phyloP scores from a whole-genome alignment of 2,113 vertebrate species.

The Hiodon tergisus region DNA sequence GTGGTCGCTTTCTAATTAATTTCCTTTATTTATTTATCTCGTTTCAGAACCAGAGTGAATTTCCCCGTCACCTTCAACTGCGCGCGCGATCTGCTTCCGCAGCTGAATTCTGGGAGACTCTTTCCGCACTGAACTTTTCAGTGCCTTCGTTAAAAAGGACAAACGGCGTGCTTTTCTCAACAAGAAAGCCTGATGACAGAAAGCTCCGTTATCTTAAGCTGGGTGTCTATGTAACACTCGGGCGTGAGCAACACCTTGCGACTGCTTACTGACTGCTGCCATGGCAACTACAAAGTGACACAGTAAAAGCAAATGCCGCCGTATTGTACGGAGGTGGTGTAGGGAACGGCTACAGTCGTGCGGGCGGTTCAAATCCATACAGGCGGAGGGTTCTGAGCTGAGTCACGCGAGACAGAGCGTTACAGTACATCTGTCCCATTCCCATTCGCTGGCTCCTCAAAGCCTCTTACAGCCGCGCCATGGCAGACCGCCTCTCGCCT shows the following conservation, averaged over 20 bases:
- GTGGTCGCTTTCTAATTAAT: conserved; percentile 41
- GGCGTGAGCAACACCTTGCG: neutral
- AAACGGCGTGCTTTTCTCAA: too few relatives aligned
- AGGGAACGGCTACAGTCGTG: neutral
- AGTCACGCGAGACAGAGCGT: conserved; percentile 18
- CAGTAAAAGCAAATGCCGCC: neutral
- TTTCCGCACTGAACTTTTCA: too few relatives aligned
- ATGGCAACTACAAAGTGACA: conserved; percentile 10
- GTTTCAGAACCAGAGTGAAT: neutral
- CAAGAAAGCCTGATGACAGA: neutral
- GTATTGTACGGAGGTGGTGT: neutral
- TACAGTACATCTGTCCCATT: conserved; percentile 37
- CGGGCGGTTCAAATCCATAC: neutral
- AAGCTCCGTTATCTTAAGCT: neutral
- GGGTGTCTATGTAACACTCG: neutral
- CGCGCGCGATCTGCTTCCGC: neutral
- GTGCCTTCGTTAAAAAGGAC: too few relatives aligned
- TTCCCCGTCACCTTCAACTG: neutral
- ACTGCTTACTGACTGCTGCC: conserved; percentile 11
- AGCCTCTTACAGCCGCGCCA: conserved; percentile 2
- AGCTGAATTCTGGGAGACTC: neutral
- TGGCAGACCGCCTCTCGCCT: neutral
- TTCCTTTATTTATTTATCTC: neutral
- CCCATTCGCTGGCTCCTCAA: conserved; percentile 12
- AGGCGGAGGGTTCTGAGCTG: neutral